phyloP scores from a whole-genome alignment of 2,888 invertebrate genomes.

The Eristalis arbustorum region DNA sequence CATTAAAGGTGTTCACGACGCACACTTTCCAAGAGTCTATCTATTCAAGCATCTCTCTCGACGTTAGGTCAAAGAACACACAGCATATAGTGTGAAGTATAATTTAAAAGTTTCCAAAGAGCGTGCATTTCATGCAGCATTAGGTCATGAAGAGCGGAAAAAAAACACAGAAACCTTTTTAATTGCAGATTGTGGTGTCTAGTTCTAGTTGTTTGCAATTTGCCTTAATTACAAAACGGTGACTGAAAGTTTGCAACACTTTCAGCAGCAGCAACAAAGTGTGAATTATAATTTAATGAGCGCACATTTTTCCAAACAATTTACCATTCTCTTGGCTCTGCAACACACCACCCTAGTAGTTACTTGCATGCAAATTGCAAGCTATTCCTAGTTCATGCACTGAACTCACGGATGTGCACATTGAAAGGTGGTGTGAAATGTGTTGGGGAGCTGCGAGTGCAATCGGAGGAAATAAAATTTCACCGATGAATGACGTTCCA shows the following conservation, averaged over 20 bases:
- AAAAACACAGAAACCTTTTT: conserved; percentile 13
- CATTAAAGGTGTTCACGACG: conserved; percentile 27
- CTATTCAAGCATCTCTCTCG: background rate
- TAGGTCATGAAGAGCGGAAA: conserved; percentile 52
- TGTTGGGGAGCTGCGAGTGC: background rate
- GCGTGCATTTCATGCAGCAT: conserved; percentile 28
- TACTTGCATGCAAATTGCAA: conserved; percentile 42
- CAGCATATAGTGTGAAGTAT: background rate
- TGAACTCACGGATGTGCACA: conserved; percentile 10
- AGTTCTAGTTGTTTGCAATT: conserved; percentile 63
- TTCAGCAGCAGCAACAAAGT: conserved; percentile 30
- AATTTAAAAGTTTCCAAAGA: conserved; percentile 22
- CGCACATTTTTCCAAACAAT: conserved; percentile 64
- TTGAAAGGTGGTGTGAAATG: background rate
- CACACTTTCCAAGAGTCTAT: background rate
- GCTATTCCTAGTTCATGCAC: conserved; percentile 29
- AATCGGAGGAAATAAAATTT: conserved; percentile 29
- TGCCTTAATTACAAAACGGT: conserved; percentile 53
- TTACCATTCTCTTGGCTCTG: conserved; percentile 43
- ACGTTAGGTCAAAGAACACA: conserved; percentile 36
- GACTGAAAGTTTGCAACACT: conserved; percentile 36
- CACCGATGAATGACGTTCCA: conserved; percentile 21
- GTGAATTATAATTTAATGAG: conserved; percentile 68
- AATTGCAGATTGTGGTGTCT: conserved; percentile 56
- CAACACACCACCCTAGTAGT: conserved; percentile 22